Evolutionary conservation across 2,113 vertebrate species (phyloP).

Genomic region (Centropus unirufus): DNA sequence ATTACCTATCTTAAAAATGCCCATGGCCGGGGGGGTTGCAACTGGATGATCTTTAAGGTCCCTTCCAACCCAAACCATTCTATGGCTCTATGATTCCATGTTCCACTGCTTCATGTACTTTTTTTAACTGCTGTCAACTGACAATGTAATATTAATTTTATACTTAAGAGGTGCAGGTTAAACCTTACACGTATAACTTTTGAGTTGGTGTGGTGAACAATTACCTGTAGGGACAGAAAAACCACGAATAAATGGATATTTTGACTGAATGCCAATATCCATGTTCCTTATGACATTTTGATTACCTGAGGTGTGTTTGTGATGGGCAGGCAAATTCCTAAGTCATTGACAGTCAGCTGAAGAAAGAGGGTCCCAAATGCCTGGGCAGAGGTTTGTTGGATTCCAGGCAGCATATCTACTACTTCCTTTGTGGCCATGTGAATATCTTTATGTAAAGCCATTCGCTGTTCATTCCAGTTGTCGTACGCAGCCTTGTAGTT

Average conservation of each 20-base stretch:
- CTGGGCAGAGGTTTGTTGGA: conserved; percentile 96
- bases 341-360: conserved; percentile 95
- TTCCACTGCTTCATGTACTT: not conserved
- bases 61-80: no score
- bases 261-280: not conserved
- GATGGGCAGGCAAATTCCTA: conserved; percentile 97
- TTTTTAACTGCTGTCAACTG: not conserved
- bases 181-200: not conserved
- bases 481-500: conserved; percentile 99
- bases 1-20: not conserved
- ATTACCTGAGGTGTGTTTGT: conserved; percentile 90
- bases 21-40: no score
- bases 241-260: not conserved
- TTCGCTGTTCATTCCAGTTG: conserved; percentile 97
- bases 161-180: not conserved
- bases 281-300: not conserved
- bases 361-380: conserved; percentile 98
- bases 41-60: no score
- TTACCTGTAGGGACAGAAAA: not conserved
- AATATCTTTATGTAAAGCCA: conserved; percentile 97
- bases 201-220: not conserved
- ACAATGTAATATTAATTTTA: not conserved
- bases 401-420: conserved; percentile 96
- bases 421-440: conserved; percentile 98
- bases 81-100: no score